These are phyloP conservation scores for Platichthys stellatus DNA, from an alignment of 2,113 vertebrate species.

Conservation along the genomic window DNA sequence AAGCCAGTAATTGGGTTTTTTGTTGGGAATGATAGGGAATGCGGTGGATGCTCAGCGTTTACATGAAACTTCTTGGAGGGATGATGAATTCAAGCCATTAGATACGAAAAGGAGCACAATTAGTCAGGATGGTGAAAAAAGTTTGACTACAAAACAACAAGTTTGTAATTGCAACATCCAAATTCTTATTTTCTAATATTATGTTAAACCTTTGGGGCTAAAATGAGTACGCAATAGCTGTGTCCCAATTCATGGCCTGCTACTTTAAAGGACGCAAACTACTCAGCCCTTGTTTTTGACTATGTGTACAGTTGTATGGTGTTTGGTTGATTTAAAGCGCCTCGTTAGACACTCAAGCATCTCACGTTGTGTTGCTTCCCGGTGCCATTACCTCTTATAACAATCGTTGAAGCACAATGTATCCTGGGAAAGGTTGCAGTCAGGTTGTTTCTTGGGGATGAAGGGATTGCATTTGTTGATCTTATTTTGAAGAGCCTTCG, in stretches of 20 bases:
- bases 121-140: slow-evolving; percentile 3
- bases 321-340: too few relatives aligned
- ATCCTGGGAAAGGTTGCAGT: neutral
- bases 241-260: too few relatives aligned
- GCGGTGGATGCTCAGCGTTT: slow-evolving; percentile 20
- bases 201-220: neutral
- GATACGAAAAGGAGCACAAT: slow-evolving; percentile 20
- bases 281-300: too few relatives aligned
- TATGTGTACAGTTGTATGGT: too few relatives aligned
- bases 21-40: slow-evolving; percentile 48
- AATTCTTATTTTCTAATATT: neutral
- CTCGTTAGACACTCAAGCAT: too few relatives aligned
- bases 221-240: neutral
- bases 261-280: too few relatives aligned
- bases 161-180: neutral
- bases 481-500: neutral
- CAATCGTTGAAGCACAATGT: neutral
- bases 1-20: slow-evolving; percentile 46
- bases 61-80: slow-evolving; percentile 15
- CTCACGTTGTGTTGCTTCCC: too few relatives aligned
- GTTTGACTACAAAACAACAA: slow-evolving; percentile 11
- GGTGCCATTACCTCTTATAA: too few relatives aligned
- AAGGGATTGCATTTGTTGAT: too few relatives aligned
- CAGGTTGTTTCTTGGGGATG: neutral
- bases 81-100: slow-evolving; percentile 28